These are phyloP conservation scores for Patella caerulea DNA, from an alignment of 2,888 invertebrate species.

Conservation along the genomic window DNA sequence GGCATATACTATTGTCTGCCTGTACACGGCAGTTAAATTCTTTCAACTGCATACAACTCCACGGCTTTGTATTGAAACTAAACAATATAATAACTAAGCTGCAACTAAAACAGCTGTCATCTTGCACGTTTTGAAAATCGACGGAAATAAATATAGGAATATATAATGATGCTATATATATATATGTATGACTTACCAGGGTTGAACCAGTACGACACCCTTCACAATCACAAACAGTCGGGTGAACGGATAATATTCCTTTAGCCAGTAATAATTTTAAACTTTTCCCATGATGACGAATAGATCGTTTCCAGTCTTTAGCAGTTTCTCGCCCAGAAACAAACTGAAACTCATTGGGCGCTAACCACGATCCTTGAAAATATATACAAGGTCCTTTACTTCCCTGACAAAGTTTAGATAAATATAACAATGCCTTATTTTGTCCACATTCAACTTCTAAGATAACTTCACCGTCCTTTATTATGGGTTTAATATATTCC, in stretches of 20 bases:
- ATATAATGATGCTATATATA: too few relatives aligned
- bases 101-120: too few relatives aligned
- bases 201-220: slow-evolving; percentile 51
- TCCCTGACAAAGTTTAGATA: slow-evolving; percentile 71
- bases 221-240: slow-evolving; percentile 70
- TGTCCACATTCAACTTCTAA: slow-evolving; percentile 70
- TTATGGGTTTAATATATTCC: slow-evolving; percentile 44
- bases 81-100: too few relatives aligned
- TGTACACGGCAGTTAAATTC: too few relatives aligned
- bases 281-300: slow-evolving; percentile 72
- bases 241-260: slow-evolving; percentile 70
- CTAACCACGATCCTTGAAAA: slow-evolving; percentile 70
- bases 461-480: slow-evolving; percentile 58
- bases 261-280: slow-evolving; percentile 72
- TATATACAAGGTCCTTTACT: slow-evolving; percentile 72
- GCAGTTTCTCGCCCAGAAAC: slow-evolving; percentile 72
- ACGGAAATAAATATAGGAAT: too few relatives aligned
- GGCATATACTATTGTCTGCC: too few relatives aligned
- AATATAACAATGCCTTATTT: slow-evolving; percentile 68
- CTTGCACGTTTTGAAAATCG: too few relatives aligned
- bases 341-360: slow-evolving; percentile 73
- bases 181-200: slow-evolving; percentile 36
- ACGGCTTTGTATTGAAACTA: too few relatives aligned
- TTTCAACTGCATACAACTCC: too few relatives aligned
- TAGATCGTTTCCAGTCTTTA: slow-evolving; percentile 72